A percentile compares a stretch with the other conserved stretches of the same genome.
Conservation (phyloP, 2,888 invertebrate species). For the Amphipoea lucens region DNA sequence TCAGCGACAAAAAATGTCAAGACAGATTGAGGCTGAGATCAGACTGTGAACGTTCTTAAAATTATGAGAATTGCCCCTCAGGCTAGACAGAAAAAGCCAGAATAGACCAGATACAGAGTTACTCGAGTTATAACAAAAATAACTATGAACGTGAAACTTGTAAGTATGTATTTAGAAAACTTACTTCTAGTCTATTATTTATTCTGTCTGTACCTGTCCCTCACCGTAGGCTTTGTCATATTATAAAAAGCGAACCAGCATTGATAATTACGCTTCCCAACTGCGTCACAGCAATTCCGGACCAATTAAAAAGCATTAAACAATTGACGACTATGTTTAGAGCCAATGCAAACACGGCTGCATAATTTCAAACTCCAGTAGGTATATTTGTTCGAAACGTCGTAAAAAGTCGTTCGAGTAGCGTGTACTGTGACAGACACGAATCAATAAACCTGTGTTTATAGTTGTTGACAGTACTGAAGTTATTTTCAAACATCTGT, state of each 20-base stretch:
- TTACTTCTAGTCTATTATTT: neutral
- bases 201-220: no score
- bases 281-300: conserved; percentile 4
- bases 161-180: neutral
- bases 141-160: neutral
- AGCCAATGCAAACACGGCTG: conserved; percentile 38
- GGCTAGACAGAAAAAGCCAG: neutral
- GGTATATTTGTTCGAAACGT: conserved; percentile 32
- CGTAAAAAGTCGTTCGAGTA: conserved; percentile 49
- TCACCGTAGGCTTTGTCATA: neutral
- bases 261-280: conserved; percentile 36
- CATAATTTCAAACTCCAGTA: conserved; percentile 44
- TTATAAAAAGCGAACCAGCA: neutral
- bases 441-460: conserved; percentile 63
- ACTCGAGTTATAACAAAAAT: neutral
- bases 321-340: conserved; percentile 29
- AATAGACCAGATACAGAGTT: neutral
- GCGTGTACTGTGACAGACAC: conserved; percentile 52
- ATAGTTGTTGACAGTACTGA: conserved; percentile 56
- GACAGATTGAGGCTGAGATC: no score
- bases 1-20: no score
- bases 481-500: conserved; percentile 54
- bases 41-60: no score
- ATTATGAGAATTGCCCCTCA: no score
- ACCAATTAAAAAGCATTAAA: conserved; percentile 29